Evolutionary conservation across 2,113 vertebrate species (phyloP).

Genomic region (Empidonax alnorum): DNA sequence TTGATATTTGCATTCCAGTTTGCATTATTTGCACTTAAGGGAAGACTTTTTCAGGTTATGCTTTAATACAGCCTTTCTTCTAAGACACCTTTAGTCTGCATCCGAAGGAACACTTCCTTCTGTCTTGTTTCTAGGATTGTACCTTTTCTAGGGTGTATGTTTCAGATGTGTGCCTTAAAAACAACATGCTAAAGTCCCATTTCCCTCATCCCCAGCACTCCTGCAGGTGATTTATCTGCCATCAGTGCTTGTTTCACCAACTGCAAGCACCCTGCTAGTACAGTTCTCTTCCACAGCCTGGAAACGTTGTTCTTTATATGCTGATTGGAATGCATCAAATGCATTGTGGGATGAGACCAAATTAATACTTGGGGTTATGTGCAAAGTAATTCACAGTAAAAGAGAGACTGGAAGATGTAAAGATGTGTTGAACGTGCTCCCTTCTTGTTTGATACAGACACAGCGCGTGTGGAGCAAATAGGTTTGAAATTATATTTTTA

Average conservation of each 20-base stretch:
- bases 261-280: constrained; percentile 13
- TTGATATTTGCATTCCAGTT: background rate
- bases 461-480: background rate
- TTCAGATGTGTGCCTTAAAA: background rate
- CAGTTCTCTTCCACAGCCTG: constrained; percentile 12
- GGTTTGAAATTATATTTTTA: constrained; percentile 12
- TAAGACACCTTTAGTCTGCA: background rate
- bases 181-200: background rate
- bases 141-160: background rate
- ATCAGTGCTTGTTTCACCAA: constrained; percentile 19
- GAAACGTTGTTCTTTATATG: constrained; percentile 16
- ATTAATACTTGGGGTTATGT: constrained; percentile 58
- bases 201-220: background rate
- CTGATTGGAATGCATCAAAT: constrained; percentile 30
- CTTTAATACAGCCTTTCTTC: background rate
- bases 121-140: background rate
- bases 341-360: constrained; percentile 29
- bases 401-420: constrained; percentile 17
- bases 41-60: background rate
- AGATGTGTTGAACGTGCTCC: constrained; percentile 4
- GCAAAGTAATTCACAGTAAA: constrained; percentile 34
- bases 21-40: background rate
- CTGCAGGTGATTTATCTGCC: background rate
- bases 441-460: constrained; percentile 1
- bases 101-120: background rate